Evolutionary conservation across 2,797 vertebrate genomes (phyloP), one percentile per base, ranked within the genome.

Genomic region (Chrysolophus pictus): DNA sequence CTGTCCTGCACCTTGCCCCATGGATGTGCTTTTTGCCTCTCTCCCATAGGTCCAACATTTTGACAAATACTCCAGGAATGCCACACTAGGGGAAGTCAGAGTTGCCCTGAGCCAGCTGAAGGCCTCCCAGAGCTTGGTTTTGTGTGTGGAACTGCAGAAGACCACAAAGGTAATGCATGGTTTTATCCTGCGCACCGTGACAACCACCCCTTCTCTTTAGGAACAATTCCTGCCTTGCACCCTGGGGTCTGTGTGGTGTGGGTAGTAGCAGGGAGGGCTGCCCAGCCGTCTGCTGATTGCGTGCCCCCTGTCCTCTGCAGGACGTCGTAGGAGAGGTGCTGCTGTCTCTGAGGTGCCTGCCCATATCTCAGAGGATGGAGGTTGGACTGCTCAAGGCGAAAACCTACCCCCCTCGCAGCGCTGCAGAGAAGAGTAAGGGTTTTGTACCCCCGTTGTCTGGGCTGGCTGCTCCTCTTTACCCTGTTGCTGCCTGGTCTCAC

Each of bases 11-110:
- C 37, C 42, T 60, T 39, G 17, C 11, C 11, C 13, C 13, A 16
- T 14, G n/a, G 51, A 68, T 9, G 10, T 2, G 6, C 22, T n/a
- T 41, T 49, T 79, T 33, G 35, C 67, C 37, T 87, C 53, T 77
- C 29, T 88, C 92, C 64, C 44, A 67, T 84, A 98, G 98, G 98
- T 98, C 63, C 98, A 96, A 77, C 91, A 97, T 94, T 98, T 98
- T 83, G 95, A 98, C 97, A 98, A 96, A 90, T 98, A 98, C 94
- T 98, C 98, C 86, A 97, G 98, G 94, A 97, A 98, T 63, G 74
- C 94, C 21, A 88, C 96, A 28, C 96, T 98, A 47, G 98, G 98
- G 87, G 97, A 98, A 91, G 97, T 98, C 71, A 97, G 97, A 55
- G 77, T 96, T 80, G 68, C 93, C 62, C 77, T 98, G 11, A 96